These are phyloP conservation scores for Ruditapes philippinarum DNA, from an alignment of 1,140 invertebrate genomes.

Conservation along the genomic window DNA sequence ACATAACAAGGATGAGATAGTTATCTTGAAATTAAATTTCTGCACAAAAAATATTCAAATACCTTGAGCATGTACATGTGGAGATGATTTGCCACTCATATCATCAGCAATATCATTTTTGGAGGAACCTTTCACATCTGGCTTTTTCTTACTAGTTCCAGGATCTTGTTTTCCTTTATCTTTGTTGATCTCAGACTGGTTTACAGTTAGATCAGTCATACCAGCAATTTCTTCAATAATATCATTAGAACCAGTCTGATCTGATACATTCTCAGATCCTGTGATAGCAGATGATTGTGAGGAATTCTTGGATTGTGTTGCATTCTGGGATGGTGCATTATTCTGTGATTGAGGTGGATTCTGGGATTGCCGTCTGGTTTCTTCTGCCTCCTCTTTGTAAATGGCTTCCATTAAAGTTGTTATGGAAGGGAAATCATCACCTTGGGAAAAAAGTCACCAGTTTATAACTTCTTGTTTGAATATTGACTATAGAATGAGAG, in stretches of 20 bases:
- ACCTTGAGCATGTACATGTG: neutral
- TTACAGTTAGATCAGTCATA: neutral
- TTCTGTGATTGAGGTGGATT: constrained; percentile 17
- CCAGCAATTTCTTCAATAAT: neutral
- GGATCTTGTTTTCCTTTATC: neutral
- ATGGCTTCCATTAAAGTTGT: constrained; percentile 49
- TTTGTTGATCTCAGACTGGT: neutral
- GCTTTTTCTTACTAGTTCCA: neutral
- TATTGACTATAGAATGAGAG: too few relatives aligned
- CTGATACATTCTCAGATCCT: constrained; percentile 2
- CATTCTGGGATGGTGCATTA: neutral
- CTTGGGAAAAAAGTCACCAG: neutral
- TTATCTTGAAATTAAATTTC: neutral
- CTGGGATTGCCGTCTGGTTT: constrained; percentile 22
- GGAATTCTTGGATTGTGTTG: neutral
- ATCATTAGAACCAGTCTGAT: neutral
- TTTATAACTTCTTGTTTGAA: too few relatives aligned
- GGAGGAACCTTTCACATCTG: neutral
- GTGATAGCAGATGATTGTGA: too few relatives aligned
- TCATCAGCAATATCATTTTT: neutral
- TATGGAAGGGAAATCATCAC: constrained; percentile 59
- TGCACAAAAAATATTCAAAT: neutral
- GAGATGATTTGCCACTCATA: neutral
- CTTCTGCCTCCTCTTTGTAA: constrained; percentile 33
- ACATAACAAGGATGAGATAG: too few relatives aligned